Conservation (phyloP, 2,888 invertebrate species). For the Mongoloraphidia duomilia region DNA sequence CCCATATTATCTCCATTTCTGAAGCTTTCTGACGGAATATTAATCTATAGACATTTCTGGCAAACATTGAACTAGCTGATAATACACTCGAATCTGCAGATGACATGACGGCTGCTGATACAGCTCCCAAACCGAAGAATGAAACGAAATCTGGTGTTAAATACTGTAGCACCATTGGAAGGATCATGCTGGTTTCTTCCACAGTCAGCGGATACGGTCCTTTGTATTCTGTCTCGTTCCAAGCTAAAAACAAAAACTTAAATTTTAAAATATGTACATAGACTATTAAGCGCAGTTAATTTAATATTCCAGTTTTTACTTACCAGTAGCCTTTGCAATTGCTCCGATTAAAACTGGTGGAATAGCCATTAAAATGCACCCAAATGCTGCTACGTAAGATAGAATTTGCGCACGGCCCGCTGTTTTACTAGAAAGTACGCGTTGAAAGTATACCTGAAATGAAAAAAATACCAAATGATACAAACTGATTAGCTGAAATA, state of each 20-base stretch:
- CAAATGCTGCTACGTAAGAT: conserved; percentile 90
- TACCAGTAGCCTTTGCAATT: conserved; percentile 75
- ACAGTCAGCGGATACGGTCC: conserved; percentile 60
- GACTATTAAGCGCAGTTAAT: background rate
- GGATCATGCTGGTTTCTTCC: conserved; percentile 80
- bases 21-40: conserved; percentile 93
- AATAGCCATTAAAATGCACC: conserved; percentile 93
- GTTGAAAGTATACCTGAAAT: conserved; percentile 84
- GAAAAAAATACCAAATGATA: conserved; percentile 3
- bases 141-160: conserved; percentile 91
- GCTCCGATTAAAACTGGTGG: conserved; percentile 95
- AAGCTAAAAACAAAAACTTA: conserved; percentile 46
- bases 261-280: background rate
- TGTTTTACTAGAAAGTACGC: conserved; percentile 91
- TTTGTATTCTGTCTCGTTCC: conserved; percentile 84
- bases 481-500: background rate
- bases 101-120: conserved; percentile 98
- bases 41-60: conserved; percentile 93
- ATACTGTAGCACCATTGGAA: conserved; percentile 94
- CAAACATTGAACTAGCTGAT: conserved; percentile 98
- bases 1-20: conserved; percentile 94
- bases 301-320: background rate
- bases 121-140: conserved; percentile 95
- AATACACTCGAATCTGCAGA: conserved; percentile 97
- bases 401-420: conserved; percentile 85